phyloP scores from a whole-genome alignment of 2,888 invertebrate species.

The Amphimallon solstitiale region DNA sequence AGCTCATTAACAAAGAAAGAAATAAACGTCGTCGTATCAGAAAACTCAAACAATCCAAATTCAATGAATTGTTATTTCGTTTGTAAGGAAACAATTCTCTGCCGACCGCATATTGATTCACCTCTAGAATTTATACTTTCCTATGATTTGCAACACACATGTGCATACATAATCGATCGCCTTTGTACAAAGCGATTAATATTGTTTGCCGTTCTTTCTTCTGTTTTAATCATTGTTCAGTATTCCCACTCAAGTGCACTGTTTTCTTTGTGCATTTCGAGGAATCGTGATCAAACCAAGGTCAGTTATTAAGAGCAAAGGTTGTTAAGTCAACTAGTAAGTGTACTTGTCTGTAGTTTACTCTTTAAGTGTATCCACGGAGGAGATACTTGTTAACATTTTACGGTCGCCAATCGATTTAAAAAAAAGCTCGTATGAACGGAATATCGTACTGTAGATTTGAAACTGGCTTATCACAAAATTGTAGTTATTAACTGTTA shows the following conservation, averaged over 20 bases:
- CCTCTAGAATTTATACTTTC: too few relatives aligned
- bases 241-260: slow-evolving; percentile 14
- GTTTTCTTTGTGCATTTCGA: slow-evolving; percentile 24
- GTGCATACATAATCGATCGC: too few relatives aligned
- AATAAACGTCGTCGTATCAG: too few relatives aligned
- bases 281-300: slow-evolving; percentile 31
- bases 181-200: neutral
- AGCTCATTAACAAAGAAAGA: too few relatives aligned
- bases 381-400: slow-evolving; percentile 20
- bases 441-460: slow-evolving; percentile 9
- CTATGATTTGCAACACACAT: too few relatives aligned
- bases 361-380: slow-evolving; percentile 17
- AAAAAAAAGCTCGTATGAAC: neutral
- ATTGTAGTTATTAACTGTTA: too few relatives aligned
- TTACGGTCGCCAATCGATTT: neutral
- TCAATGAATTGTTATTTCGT: too few relatives aligned
- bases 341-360: neutral
- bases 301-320: slow-evolving; percentile 33
- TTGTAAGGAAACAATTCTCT: too few relatives aligned
- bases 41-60: too few relatives aligned
- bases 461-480: too few relatives aligned
- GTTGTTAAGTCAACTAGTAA: slow-evolving; percentile 16
- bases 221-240: neutral
- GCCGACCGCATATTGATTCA: too few relatives aligned
- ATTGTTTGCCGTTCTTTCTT: slow-evolving; percentile 1